Evolutionary conservation across 2,888 invertebrate genomes (phyloP), one percentile per base, ranked within the genome.

Genomic region (Icerya purchasi): DNA sequence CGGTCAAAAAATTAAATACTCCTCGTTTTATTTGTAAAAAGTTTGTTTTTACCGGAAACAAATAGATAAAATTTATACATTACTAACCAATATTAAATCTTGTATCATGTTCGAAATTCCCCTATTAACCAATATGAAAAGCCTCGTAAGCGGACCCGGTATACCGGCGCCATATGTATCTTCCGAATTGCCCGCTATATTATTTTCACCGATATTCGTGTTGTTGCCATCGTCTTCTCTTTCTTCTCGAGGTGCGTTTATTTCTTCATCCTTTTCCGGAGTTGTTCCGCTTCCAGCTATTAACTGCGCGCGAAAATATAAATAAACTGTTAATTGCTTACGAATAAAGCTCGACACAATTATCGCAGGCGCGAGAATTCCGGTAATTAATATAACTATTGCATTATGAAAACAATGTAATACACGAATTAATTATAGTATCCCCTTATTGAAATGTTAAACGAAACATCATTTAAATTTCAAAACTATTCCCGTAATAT

Each of bases 51-150:
- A 18, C 10, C 18, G n/a, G n/a, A 18, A 57, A 54, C 21, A 51
- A 1, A 18, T 57, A 22, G 59, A 19, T 25, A 2, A 19, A 1
- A 50, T 23, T 8, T 56, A 22, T 19, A n/a, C n/a, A 2, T 5
- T 62, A 72, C 76, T 77, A 73, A 88, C 87, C 71, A 88, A 78
- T 74, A 88, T 88, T 68, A 89, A 79, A 74, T 89, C 88, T 73
- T 88, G 87, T 67, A 88, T 80, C 67, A 89, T 79, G 73, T 88
- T 88, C 68, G 88, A 85, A 68, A 88, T 79, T 66, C 88, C 88
- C 66, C 88, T 78, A 74, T 89, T 89, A 68, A 86, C 88, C 69
- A 89, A 81, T 68, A 89, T 86, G 72, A 88, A 86, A 61, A 88
- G 78, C 71, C 88, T 77, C 62, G 88, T 89, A 69, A 88, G 82